phyloP scores from a whole-genome alignment of 1,140 invertebrate genomes.

The Anagrus nilaparvatae region DNA sequence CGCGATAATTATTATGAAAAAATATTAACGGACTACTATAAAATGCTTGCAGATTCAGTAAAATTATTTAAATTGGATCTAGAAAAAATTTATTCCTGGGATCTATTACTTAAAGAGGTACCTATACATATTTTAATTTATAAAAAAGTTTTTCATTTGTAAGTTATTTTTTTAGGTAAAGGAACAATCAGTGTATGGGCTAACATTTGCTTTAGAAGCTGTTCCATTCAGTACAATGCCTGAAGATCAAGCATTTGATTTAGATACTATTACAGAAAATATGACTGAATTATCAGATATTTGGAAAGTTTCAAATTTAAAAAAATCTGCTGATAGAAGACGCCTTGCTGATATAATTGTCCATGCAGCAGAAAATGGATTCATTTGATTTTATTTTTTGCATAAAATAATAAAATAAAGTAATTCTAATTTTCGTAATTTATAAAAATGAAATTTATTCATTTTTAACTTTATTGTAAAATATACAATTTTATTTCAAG shows the following conservation, averaged over 20 bases:
- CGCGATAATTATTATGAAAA: constrained; percentile 46
- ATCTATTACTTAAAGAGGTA: constrained; percentile 33
- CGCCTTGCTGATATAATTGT: constrained; percentile 50
- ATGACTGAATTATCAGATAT: constrained; percentile 21
- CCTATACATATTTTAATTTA: background rate
- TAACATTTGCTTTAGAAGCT: constrained; percentile 50
- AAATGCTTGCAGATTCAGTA: constrained; percentile 43
- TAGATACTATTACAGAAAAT: constrained; percentile 43
- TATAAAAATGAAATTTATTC: too few relatives aligned
- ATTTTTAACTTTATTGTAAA: too few relatives aligned
- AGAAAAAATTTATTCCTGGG: constrained; percentile 46
- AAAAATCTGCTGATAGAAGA: constrained; percentile 17
- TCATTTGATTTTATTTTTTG: too few relatives aligned
- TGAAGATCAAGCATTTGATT: constrained; percentile 46
- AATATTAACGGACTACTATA: constrained; percentile 46
- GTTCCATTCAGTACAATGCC: constrained; percentile 48
- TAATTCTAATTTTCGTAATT: too few relatives aligned
- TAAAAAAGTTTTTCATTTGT: too few relatives aligned
- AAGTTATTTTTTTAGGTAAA: constrained; percentile 42
- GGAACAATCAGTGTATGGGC: constrained; percentile 47
- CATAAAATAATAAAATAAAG: too few relatives aligned
- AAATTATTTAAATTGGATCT: constrained; percentile 48
- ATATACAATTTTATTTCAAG: too few relatives aligned
- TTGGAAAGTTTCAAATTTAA: constrained; percentile 24
- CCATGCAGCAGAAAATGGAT: constrained; percentile 47